A percentile compares a stretch with the other conserved stretches of the same genome.
Conservation (phyloP, 2,113 vertebrate species). For the Cryptotis parvus region DNA sequence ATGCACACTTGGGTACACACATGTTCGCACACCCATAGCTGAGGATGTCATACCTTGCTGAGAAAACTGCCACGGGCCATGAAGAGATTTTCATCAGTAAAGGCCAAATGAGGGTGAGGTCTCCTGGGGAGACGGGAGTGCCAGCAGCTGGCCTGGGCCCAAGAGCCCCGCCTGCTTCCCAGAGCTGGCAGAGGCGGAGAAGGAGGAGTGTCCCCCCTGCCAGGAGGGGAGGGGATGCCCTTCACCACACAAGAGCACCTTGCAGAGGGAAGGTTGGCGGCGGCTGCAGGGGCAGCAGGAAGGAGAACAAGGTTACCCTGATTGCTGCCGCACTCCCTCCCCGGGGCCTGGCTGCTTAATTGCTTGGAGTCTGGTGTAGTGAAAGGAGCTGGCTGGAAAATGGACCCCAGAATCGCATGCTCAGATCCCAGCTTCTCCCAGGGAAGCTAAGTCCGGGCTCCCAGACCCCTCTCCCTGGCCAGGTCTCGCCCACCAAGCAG, state of each 20-base stretch:
- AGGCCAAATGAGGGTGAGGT: slow-evolving; percentile 28
- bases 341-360: slow-evolving; percentile 73
- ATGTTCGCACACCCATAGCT: not conserved
- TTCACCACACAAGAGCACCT: slow-evolving; percentile 25
- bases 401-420: slow-evolving; percentile 50
- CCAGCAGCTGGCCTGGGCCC: not conserved
- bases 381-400: slow-evolving; percentile 63
- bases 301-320: slow-evolving; percentile 69
- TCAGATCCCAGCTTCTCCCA: slow-evolving; percentile 1
- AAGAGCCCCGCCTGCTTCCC: not conserved
- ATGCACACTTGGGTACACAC: not conserved
- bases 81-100: not conserved
- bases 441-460: not conserved
- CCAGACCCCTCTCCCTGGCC: not conserved
- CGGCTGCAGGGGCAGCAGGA: not conserved
- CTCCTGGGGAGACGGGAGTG: not conserved
- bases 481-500: not conserved
- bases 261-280: slow-evolving; percentile 20
- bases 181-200: slow-evolving; percentile 19
- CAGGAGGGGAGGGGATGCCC: slow-evolving; percentile 41
- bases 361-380: slow-evolving; percentile 62
- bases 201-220: not conserved
- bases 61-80: not conserved
- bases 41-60: not conserved
- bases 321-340: slow-evolving; percentile 64